Base-by-base conservation (phyloP, 2,113 vertebrate species). In the Phrynosoma platyrhinos region DNA sequence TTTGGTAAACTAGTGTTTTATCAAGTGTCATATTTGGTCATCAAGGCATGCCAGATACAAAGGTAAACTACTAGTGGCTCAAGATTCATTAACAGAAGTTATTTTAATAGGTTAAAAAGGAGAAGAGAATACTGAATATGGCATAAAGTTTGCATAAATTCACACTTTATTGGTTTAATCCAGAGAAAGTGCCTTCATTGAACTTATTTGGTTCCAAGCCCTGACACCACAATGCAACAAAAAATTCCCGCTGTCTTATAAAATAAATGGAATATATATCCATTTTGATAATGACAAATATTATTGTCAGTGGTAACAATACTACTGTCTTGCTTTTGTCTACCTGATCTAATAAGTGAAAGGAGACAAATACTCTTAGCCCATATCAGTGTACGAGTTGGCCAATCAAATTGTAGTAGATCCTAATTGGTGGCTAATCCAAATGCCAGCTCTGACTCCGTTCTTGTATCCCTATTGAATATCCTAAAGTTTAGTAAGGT, bases 391-490 rank as follows among this genome's bases (percentile, higher is more conserved):
- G 66, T 2, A 80, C n/a, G 0, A 82, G 0, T 42, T 88, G 72
- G 81, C 20, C 42, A 40, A 82, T 69, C 55, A 91, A 90, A 79
- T 83, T 42, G 88, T 62, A 91, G 14, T 40, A 90, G 82, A 88
- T 86, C 80, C 14, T 77, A 74, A 90, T 91, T 81, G 79, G 66
- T 40, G 85, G 69, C 62, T 5, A 55, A 23, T 92, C 40, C 58
- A 12, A 55, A 52, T 83, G 75, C 74, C 9, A 90, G 58, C 9
- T 82, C 58, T 76, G 40, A 14, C 89, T 85, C 81, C 87, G 47
- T 12, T 88, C 79, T 87, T 55, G 40, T n/a, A 88, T 30, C 32
- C 42, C 1, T 27, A n/a, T 79, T 66, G 93, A 94, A 92, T 76
- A 80, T 62, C 82, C 76, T 78, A 30, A 40, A 78, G 52, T 53